phyloP scores from a whole-genome alignment of 2,113 vertebrate genomes.

The Aramus guarauna region DNA sequence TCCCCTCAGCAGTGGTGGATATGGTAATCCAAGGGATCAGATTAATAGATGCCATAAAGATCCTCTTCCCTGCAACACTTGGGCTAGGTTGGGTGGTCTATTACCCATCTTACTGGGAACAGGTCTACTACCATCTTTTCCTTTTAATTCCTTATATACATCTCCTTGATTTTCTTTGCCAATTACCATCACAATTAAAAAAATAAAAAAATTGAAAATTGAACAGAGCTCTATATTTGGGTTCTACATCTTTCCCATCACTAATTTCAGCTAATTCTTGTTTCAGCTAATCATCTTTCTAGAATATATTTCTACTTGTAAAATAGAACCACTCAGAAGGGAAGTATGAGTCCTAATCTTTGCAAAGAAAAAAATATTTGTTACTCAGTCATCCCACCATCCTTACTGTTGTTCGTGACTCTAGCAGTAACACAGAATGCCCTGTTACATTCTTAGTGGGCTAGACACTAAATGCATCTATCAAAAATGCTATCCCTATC shows the following conservation, averaged over 20 bases:
- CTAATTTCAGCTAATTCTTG: not conserved
- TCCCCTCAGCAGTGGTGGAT: not conserved
- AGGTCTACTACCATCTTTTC: not conserved
- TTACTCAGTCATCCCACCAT: not conserved
- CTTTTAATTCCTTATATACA: not conserved
- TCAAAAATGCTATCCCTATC: not conserved
- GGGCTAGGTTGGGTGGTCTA: not conserved
- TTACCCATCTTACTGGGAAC: not conserved
- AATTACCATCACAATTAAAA: not conserved
- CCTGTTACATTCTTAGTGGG: not conserved
- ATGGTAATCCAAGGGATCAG: not conserved
- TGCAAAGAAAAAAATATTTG: not conserved
- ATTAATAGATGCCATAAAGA: not conserved
- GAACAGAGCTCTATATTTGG: not conserved
- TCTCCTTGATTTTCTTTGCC: not conserved
- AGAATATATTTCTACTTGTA: not conserved
- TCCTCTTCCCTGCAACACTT: not conserved
- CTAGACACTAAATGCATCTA: not conserved
- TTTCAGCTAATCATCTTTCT: not conserved
- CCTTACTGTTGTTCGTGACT: not conserved
- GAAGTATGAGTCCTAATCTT: not conserved
- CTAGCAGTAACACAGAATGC: not conserved
- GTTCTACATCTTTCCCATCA: not conserved
- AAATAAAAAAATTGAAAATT: not conserved
- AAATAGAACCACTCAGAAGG: not conserved